Base-by-base conservation (phyloP, 1,140 invertebrate species). In the Diorhabda sublineata region DNA sequence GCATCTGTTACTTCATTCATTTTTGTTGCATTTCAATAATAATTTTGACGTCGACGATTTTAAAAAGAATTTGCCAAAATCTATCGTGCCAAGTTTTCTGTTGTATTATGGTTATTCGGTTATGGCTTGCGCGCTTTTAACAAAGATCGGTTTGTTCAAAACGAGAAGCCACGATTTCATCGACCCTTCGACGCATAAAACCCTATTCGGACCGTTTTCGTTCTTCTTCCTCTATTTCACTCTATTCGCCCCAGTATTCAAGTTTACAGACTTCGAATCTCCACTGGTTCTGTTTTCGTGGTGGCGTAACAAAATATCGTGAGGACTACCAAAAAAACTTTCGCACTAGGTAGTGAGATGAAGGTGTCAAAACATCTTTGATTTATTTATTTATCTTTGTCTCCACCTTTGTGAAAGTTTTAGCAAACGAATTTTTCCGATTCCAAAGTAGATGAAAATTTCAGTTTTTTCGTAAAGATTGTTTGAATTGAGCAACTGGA, bases 281-380 rank as follows among this genome's bases (percentile, higher is more conserved):
- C 84, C 85, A 61, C 84, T 85, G 75, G 84, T 88, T 79, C 83
- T 87, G 76, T 87, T 87, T 78, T 87, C 85, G 8, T 88, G 87
- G 87, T 88, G 87, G 87, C 84, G 87, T 45, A 88, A 88, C 64
- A 89, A 89, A 79, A 88, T 88, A 71, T 88, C 87, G 84, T 89
- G 87, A 89, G 80, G 74, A 42, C 74, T 59, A 67, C 71, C 70
- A 8, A 61, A 69, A 74, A 74, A 64, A 73, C 76, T 76, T 73
- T 72, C 70, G 69, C 72, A 75, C 66, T 68, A 66, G 71, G 73
- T 74, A 73, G 71, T 67, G 70, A 64, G 71, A 80, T 80, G 79
- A 80, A 78, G 79, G 79, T 80, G 74, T 64, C 63, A 68, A 61
- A 66, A 72, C 67, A 64, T 45, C n/a, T n/a, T 52, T 52, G 47